Base-by-base conservation (phyloP, 2,888 invertebrate genomes). In the Choristoneura rosaceana region DNA sequence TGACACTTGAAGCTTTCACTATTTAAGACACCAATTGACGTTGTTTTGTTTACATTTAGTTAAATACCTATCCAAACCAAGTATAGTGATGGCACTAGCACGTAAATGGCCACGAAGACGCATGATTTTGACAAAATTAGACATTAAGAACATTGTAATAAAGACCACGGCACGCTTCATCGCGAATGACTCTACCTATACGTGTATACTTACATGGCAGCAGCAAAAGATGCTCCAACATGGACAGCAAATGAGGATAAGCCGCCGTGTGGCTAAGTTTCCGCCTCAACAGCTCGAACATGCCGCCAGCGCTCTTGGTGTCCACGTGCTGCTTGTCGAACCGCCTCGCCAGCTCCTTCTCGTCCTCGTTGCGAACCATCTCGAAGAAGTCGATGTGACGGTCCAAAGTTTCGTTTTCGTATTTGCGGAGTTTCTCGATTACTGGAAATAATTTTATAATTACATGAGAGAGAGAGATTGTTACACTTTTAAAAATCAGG, bases 371-470 rank as follows among this genome's bases (percentile, higher is more conserved):
- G 61, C 99, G 96, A 33, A 99, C 97, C 98, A 99, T 99, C 93
- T 99, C 99, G 93, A 99, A 99, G 92, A 99, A 98, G 89, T 99
- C 99, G 90, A 99, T 96, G 96, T 99, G 99, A 81, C 99, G 96
- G 87, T 99, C 98, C 70, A 99, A 93, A 0, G 98, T 99, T 82
- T 98, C 98, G 91, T 99, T 99, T 87, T 99, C 98, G 89, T 98
- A 98, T 82, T 96, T 96, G 68, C 98, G 95, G 17, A 99, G 95
- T 88, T 99, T 99, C 82, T 99, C 98, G 78, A 99, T 98, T 17
- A 99, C 97, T 94, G 85, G 85, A 0, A 84, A 86, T 50, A 64
- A n/a, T n/a, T n/a, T n/a, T n/a, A n/a, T n/a, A n/a, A n/a, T n/a
- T n/a, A n/a, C 3, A 52, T 52, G 17, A 17, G 2, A 52, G 8